Conservation (phyloP, 2,797 vertebrate genomes). For the Allobates femoralis region DNA sequence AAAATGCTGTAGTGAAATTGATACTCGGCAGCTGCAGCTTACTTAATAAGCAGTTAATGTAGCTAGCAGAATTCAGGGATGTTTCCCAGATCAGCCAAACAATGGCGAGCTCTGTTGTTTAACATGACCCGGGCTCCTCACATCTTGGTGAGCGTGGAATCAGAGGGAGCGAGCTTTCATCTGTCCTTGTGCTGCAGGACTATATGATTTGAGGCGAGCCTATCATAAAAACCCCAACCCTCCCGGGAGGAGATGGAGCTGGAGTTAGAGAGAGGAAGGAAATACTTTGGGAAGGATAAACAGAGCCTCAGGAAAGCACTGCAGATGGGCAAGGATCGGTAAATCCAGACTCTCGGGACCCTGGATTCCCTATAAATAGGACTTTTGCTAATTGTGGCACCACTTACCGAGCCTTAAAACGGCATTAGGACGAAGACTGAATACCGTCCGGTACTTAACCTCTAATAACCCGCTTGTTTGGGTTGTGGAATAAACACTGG, state of each 20-base stretch:
- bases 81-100: constrained; percentile 72
- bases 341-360: constrained; percentile 74
- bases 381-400: constrained; percentile 50
- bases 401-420: constrained; percentile 13
- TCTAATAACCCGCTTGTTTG: constrained; percentile 9
- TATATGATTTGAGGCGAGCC: constrained; percentile 73
- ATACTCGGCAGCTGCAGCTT: constrained; percentile 70
- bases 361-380: constrained; percentile 60
- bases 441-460: constrained; percentile 6
- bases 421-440: constrained; percentile 1
- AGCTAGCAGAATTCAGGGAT: constrained; percentile 70
- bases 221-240: constrained; percentile 70
- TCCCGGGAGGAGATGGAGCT: constrained; percentile 69
- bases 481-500: background rate
- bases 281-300: constrained; percentile 75
- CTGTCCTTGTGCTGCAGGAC: constrained; percentile 69
- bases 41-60: constrained; percentile 73
- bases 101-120: constrained; percentile 75
- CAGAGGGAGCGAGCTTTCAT: constrained; percentile 69
- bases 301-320: constrained; percentile 70
- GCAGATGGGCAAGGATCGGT: constrained; percentile 73
- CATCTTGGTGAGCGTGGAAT: constrained; percentile 70
- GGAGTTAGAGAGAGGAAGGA: constrained; percentile 76
- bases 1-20: constrained; percentile 64
- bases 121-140: constrained; percentile 68